A percentile compares a stretch with the other conserved stretches of the same genome.
These are phyloP conservation scores for Xenopus petersii DNA, from an alignment of 2,797 vertebrate genomes.

Conservation along the genomic window DNA sequence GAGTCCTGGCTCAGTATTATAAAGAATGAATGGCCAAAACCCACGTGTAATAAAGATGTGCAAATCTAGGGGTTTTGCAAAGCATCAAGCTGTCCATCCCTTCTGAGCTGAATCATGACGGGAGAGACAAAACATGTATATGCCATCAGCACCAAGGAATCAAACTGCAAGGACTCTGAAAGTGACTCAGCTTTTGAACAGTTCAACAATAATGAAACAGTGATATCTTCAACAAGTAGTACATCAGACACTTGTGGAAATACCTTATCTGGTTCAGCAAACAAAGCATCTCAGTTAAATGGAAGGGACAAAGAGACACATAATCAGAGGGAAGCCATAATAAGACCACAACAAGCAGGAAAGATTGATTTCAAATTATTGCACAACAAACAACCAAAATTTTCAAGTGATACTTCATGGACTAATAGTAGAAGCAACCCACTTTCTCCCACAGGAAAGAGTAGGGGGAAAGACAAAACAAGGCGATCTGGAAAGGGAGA, in stretches of 20 bases:
- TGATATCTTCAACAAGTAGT: conserved; percentile 54
- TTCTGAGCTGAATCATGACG: conserved; percentile 77
- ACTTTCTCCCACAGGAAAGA: conserved; percentile 76
- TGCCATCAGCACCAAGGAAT: conserved; percentile 70
- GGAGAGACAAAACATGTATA: conserved; percentile 85
- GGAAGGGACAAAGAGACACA: conserved; percentile 75
- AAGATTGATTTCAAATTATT: conserved; percentile 85
- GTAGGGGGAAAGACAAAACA: conserved; percentile 70
- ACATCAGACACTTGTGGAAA: conserved; percentile 36
- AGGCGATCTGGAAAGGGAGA: conserved; percentile 76
- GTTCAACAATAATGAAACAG: conserved; percentile 75
- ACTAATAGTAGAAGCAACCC: conserved; percentile 72
- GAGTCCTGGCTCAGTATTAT: neutral
- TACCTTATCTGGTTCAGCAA: conserved; percentile 54
- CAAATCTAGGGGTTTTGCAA: conserved; percentile 64
- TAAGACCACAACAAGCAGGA: conserved; percentile 80
- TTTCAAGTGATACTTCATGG: conserved; percentile 75
- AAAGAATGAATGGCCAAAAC: conserved; percentile 10
- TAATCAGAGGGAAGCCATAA: conserved; percentile 86
- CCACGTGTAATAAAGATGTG: conserved; percentile 25
- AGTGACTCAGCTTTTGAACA: conserved; percentile 71
- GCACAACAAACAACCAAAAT: conserved; percentile 72
- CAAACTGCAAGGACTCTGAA: conserved; percentile 72
- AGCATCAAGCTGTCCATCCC: conserved; percentile 59
- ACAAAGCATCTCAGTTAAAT: conserved; percentile 56